phyloP scores from a whole-genome alignment of 2,888 invertebrate species.

The Rhaphigaster nebulosa region DNA sequence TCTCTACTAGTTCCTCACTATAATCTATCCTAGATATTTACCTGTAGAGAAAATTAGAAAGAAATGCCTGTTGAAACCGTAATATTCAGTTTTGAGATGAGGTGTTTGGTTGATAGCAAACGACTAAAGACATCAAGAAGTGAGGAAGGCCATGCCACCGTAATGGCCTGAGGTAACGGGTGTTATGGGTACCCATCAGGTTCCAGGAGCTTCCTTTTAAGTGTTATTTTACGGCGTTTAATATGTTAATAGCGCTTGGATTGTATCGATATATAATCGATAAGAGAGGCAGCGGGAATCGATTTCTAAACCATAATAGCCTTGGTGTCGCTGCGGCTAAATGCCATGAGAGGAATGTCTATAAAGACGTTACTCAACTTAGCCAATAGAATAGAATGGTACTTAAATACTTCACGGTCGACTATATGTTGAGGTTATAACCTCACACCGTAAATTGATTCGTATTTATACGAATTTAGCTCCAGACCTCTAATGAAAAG shows the following conservation, averaged over 20 bases:
- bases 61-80: background rate
- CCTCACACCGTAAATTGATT: too few species aligned
- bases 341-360: background rate
- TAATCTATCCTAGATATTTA: too few species aligned
- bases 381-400: too few species aligned
- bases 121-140: background rate
- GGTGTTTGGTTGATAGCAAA: background rate
- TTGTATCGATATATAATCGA: background rate
- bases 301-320: background rate
- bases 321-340: background rate
- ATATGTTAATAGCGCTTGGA: background rate
- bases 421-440: too few species aligned
- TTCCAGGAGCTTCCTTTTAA: background rate
- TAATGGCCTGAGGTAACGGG: background rate
- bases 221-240: background rate
- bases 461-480: too few species aligned
- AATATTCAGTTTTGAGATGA: background rate
- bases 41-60: background rate
- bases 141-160: background rate
- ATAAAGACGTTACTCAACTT: background rate
- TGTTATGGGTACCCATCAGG: background rate
- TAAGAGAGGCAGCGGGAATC: background rate
- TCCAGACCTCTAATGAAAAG: too few species aligned
- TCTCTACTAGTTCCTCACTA: too few species aligned
- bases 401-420: too few species aligned